Evolutionary conservation across 2,113 vertebrate species (phyloP).

Genomic region (Azemiops feae): DNA sequence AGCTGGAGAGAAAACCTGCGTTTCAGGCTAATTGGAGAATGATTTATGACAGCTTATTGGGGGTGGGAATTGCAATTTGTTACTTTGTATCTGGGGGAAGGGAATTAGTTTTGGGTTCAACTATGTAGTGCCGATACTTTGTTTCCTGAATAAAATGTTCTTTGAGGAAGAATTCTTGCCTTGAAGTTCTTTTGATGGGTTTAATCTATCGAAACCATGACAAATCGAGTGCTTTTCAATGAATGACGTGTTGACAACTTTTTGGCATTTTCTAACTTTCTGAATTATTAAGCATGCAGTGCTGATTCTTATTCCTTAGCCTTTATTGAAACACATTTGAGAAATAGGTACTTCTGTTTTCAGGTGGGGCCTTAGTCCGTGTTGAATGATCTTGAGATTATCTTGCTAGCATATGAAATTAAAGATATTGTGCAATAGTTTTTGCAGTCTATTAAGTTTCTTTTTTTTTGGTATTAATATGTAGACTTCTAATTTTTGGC

Average conservation of each 20-base stretch:
- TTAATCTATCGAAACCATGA: too few relatives aligned
- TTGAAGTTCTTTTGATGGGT: too few relatives aligned
- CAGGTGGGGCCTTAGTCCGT: background rate
- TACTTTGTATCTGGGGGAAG: too few relatives aligned
- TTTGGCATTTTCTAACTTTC: background rate
- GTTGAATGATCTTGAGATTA: background rate
- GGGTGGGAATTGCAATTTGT: too few relatives aligned
- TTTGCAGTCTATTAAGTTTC: background rate
- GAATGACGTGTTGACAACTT: background rate
- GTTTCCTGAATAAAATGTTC: too few relatives aligned
- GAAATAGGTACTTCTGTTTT: background rate
- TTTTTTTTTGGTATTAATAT: background rate
- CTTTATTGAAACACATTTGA: background rate
- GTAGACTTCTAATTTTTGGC: background rate
- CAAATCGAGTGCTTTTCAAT: background rate
- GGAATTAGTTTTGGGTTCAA: too few relatives aligned
- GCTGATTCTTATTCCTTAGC: background rate
- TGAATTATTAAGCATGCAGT: background rate
- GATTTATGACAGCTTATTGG: too few relatives aligned
- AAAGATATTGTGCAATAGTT: background rate
- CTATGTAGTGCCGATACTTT: too few relatives aligned
- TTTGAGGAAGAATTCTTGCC: too few relatives aligned
- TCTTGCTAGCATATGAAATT: background rate
- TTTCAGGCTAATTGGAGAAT: too few relatives aligned
- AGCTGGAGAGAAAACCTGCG: too few relatives aligned